Base-by-base conservation (phyloP, 2,888 invertebrate genomes). In the Scelioninae gen. 2 region DNA sequence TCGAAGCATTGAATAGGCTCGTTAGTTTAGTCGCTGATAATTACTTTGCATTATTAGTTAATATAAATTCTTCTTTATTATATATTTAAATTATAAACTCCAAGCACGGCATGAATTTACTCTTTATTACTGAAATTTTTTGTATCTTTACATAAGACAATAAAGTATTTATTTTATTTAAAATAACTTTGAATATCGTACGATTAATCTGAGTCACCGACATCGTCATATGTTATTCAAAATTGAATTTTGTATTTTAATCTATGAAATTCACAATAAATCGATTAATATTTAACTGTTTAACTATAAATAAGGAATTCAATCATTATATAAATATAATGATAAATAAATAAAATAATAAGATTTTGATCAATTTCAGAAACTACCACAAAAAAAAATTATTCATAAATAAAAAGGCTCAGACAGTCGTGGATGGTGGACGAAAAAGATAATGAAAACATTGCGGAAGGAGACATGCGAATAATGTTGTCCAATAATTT, bases 361-460 rank as follows among this genome's bases (percentile, higher is more conserved):
- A 31, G 7, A 31, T 9, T 31, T 5, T 25, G 48, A 25, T 64
- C 18, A 75, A 58, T 85, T 82, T 0, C 81, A 86, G 86, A 83
- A 81, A 85, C 84, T 85, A 84, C 84, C 84, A 82, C 81, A 79
- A 80, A 82, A 78, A 79, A 84, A 83, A 82, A 79, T 80, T 81
- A 82, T 83, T 79, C 82, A 79, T 79, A 83, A 85, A 81, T 85
- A 81, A 82, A 78, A 57, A 71, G 71, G 70, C 65, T 68, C 70
- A 74, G 67, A 74, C 64, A 63, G 68, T 65, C 52, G 65, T 74
- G 70, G 71, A 73, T 77, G 71, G 71, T 73, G 73, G 73, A 72
- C 70, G 39, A 53, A 28, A 13, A n/a, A 25, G 43, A 53, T 6
- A 11, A 52, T 11, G 10, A 11, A 19, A 16, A 35, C 72, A 78